Evolutionary conservation across 2,113 vertebrate species (phyloP).

Genomic region (Cyanoderma ruficeps): DNA sequence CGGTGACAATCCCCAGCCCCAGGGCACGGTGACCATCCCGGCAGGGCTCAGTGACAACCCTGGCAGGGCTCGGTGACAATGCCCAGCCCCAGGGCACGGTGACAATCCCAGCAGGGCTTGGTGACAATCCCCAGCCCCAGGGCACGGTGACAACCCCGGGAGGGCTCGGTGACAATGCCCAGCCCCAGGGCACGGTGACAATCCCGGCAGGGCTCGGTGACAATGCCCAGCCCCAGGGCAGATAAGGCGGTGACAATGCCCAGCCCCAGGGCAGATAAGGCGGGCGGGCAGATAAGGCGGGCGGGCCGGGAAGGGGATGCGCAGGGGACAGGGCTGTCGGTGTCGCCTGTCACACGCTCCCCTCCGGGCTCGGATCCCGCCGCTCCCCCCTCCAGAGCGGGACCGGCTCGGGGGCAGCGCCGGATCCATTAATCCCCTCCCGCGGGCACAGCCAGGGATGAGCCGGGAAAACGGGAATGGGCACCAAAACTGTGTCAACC

Average conservation of each 20-base stretch:
- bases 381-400: neutral
- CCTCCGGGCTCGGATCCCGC: neutral
- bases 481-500: neutral
- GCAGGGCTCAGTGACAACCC: too few relatives aligned
- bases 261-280: neutral
- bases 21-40: too few relatives aligned
- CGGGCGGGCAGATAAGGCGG: neutral
- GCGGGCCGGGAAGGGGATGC: neutral
- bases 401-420: neutral
- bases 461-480: neutral
- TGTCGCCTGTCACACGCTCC: neutral
- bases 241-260: too few relatives aligned
- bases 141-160: too few relatives aligned
- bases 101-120: neutral
- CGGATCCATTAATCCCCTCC: accelerated
- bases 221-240: too few relatives aligned
- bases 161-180: too few relatives aligned
- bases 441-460: too few relatives aligned
- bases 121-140: neutral
- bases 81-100: neutral
- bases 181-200: too few relatives aligned
- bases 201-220: neutral
- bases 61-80: neutral
- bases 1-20: too few relatives aligned
- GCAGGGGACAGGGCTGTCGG: neutral